phyloP scores from a whole-genome alignment of 2,888 invertebrate genomes.

The Plebejus argus region DNA sequence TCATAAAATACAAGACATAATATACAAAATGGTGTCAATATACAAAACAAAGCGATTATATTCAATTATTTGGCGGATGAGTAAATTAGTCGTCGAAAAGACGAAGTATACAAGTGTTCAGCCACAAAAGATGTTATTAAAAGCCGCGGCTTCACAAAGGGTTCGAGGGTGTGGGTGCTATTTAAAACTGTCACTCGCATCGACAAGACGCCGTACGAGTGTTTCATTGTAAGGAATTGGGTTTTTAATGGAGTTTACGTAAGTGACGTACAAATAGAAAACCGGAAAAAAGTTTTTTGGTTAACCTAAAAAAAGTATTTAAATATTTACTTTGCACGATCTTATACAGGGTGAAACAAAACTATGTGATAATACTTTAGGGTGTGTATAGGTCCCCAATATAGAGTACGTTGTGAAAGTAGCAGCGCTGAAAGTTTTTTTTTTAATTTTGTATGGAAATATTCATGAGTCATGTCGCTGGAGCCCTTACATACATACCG shows the following conservation, averaged over 20 bases:
- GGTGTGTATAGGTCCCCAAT: too few species aligned
- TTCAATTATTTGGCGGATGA: neutral
- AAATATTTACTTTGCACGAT: too few species aligned
- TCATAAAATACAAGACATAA: too few species aligned
- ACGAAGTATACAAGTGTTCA: neutral
- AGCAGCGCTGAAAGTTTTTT: too few species aligned
- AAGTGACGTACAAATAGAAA: neutral
- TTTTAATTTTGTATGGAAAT: too few species aligned
- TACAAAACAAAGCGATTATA: too few species aligned
- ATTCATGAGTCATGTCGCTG: too few species aligned
- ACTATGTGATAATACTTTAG: too few species aligned
- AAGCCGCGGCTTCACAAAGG: conserved; percentile 50
- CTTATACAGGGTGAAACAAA: too few species aligned
- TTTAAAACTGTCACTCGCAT: conserved; percentile 58
- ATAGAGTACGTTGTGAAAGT: too few species aligned
- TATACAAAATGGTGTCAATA: too few species aligned
- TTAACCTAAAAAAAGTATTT: neutral
- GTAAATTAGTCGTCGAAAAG: neutral
- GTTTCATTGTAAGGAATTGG: conserved; percentile 21
- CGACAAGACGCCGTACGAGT: conserved; percentile 33
- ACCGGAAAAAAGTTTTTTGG: neutral
- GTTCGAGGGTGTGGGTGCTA: conserved; percentile 38
- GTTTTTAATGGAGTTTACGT: neutral
- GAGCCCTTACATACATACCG: too few species aligned
- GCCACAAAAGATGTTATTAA: conserved; percentile 31